phyloP scores from a whole-genome alignment of 2,888 invertebrate genomes.

The Ecdyonurus torrentis region DNA sequence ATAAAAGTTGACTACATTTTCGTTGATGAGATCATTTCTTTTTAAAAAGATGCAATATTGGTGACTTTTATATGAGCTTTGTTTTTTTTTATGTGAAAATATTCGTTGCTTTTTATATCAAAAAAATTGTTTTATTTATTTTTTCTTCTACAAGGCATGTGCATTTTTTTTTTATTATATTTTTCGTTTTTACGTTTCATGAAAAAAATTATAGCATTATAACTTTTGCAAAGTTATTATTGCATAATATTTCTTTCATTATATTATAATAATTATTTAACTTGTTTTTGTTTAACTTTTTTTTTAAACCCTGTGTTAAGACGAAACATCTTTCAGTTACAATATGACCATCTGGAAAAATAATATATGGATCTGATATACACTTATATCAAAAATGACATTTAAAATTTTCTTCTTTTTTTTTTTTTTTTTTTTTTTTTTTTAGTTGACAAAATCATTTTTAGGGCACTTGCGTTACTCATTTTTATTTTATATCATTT shows the following conservation, averaged over 20 bases:
- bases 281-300: too few species aligned
- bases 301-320: not conserved
- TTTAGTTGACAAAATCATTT: not conserved
- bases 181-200: too few species aligned
- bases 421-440: not conserved
- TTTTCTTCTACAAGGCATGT: not conserved
- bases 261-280: too few species aligned
- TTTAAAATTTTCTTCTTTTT: not conserved
- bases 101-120: not conserved
- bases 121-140: not conserved
- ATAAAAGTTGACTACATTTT: not conserved
- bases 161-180: not conserved
- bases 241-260: not conserved
- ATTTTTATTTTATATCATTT: not conserved
- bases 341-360: slow-evolving; percentile 2
- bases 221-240: not conserved
- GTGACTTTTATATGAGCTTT: not conserved
- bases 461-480: slow-evolving; percentile 9
- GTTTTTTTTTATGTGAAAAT: not conserved
- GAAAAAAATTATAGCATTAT: not conserved
- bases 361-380: not conserved
- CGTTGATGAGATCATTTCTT: not conserved
- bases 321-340: not conserved
- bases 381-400: not conserved
- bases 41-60: not conserved